Evolutionary conservation across 2,113 vertebrate genomes (phyloP), one percentile per base, ranked within the genome.

Genomic region (Eleginops maclovinus): DNA sequence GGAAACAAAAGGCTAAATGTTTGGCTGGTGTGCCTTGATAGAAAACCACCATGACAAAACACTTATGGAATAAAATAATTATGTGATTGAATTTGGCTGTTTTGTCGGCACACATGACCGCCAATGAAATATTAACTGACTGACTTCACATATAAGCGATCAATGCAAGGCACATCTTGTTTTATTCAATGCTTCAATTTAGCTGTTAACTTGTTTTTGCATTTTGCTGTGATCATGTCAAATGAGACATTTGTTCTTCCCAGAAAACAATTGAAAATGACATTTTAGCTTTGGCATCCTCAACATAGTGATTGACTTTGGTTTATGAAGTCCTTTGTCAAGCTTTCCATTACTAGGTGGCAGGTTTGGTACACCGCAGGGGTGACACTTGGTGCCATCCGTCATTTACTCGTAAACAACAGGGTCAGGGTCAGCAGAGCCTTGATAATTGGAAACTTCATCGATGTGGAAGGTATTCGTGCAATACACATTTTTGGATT

Each of bases 41-140:
- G 9, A 79, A 36, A 78, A 78, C 74, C 66, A 64, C 31, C 50
- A n/a, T 54, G n/a, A 63, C 55, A 49, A 61, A 88, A 26, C 68
- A 17, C 53, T 46, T 55, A 51, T 56, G 66, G 40, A 77, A 71
- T 4, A 2, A 21, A 74, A 54, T 63, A 75, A 86, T 47, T 60
- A 26, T 49, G 58, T 56, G 26, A 50, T 50, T 81, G 17, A 65
- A 15, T 72, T 68, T 59, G 60, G 54, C 74, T 41, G 60, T 75
- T 62, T 59, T 51, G 36, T 66, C 21, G 55, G 61, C 11, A 56
- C 9, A 24, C 63, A 70, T 3, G 71, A 44, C 59, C 1, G 2
- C 62, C 19, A 28, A 61, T 31, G 44, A 64, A 74, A 76, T 16
- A 43, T 26, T 21, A 17, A 72, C 24, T 0, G 7, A 62, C 5